Evolutionary conservation across 2,797 vertebrate genomes (phyloP), one percentile per base, ranked within the genome.

Genomic region (Sebastes variabilis): DNA sequence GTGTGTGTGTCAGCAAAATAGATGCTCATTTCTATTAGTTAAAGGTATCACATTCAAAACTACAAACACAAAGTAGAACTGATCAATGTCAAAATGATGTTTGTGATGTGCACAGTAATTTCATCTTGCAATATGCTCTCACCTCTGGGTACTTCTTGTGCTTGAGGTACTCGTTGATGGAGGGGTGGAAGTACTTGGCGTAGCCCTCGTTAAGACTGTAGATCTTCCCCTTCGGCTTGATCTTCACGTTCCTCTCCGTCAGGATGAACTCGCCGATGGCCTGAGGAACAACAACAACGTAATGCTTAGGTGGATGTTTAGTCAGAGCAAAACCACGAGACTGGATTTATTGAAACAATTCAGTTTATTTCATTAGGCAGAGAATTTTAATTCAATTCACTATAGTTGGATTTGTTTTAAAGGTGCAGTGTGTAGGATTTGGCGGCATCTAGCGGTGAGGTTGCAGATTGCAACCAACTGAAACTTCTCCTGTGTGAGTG

Each of bases 111-210:
- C 13, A 12, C 9, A 8, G 49, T 52, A n/a, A 20, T 52, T 52
- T 52, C 0, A 52, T 8, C 1, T 9, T 14, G 20, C 8, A 1
- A 29, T 11, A 16, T 10, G 29, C 14, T 82, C 96, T 95, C 89
- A 99, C 98, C 97, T 97, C 96, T 2, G 98, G 98, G 88, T 97
- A 97, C 95, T 99, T 99, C 96, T 99, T 99, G 93, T 96, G 97
- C 72, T 99, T 96, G 66, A 99, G 89, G 83, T 99, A 99, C 56
- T 98, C 97, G 16, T 96, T 97, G 80, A 99, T 94, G 72, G 96
- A 97, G 6, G 96, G 95, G 79, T 99, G 97, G 88, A 99, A 98
- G 93, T 99, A 99, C 75, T 97, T 99, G 2, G 98, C 97, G 76
- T 99, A 99, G 58, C 98, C 98, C 81, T 99, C 98, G 16, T 99